These are phyloP conservation scores for Clunio marinus DNA, from an alignment of 2,888 invertebrate genomes.

Conservation along the genomic window DNA sequence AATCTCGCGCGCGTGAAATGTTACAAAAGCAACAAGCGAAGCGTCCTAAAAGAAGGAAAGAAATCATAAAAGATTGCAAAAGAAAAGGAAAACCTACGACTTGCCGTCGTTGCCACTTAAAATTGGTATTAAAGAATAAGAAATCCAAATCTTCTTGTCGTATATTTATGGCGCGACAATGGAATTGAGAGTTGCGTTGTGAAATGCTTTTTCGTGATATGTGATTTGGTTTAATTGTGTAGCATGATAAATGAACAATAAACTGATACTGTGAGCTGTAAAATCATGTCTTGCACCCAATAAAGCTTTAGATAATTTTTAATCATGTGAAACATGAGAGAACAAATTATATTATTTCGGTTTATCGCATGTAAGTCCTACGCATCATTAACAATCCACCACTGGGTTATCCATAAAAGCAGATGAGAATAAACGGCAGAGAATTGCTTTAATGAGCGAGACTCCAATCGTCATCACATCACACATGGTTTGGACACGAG, in stretches of 20 bases:
- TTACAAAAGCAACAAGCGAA: constrained; percentile 16
- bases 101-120: constrained; percentile 6
- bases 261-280: background rate
- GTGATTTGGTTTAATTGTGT: no score
- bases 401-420: background rate
- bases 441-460: background rate
- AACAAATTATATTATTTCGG: no score
- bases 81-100: constrained; percentile 15
- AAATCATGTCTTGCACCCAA: background rate
- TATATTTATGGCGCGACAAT: constrained; percentile 17
- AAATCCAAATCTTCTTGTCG: background rate
- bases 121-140: constrained; percentile 13
- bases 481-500: constrained; percentile 22
- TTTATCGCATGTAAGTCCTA: background rate
- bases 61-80: no score
- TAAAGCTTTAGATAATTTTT: background rate
- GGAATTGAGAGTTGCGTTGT: constrained; percentile 19
- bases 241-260: background rate
- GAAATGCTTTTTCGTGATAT: background rate
- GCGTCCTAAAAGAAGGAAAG: no score
- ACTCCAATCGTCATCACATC: background rate
- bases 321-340: background rate
- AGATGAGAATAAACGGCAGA: background rate
- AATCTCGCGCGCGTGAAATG: no score
- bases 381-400: background rate